These are phyloP conservation scores for Hirtodrosophila duncani DNA, from an alignment of 2,888 invertebrate genomes.

Conservation along the genomic window DNA sequence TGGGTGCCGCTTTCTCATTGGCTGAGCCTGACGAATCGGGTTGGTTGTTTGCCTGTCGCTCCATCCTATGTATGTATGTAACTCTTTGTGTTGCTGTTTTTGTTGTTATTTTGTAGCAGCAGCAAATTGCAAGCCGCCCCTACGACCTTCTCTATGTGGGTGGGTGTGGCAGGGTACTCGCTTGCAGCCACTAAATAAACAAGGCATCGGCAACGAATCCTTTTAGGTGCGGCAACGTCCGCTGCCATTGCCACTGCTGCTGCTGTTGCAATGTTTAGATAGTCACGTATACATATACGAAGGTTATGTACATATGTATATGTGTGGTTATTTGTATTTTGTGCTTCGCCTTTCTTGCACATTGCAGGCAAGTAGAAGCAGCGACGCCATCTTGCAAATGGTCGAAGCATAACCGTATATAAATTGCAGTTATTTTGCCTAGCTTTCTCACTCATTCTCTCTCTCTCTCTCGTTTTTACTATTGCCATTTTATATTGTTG, in stretches of 20 bases:
- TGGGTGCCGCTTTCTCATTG: constrained; percentile 64
- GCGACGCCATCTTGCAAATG: constrained; percentile 49
- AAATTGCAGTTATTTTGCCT: constrained; percentile 12
- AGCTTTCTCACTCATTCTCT: no score
- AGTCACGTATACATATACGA: constrained; percentile 25
- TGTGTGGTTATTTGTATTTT: constrained; percentile 8
- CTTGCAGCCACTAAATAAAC: constrained; percentile 71
- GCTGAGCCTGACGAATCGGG: constrained; percentile 65
- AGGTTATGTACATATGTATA: background rate
- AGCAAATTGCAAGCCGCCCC: constrained; percentile 43
- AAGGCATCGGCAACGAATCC: constrained; percentile 23
- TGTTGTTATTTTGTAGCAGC: constrained; percentile 33
- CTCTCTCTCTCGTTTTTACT: no score
- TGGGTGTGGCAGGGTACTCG: constrained; percentile 55
- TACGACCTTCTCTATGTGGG: constrained; percentile 12
- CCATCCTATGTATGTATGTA: background rate
- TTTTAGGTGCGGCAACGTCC: constrained; percentile 30
- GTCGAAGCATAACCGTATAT: constrained; percentile 25
- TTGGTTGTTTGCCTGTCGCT: constrained; percentile 50
- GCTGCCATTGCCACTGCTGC: constrained; percentile 27
- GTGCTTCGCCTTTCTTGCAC: constrained; percentile 23
- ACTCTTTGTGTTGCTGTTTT: constrained; percentile 30
- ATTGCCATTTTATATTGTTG: constrained; percentile 27
- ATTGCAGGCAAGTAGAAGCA: background rate
- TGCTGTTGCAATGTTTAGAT: constrained; percentile 5